Evolutionary conservation across 2,888 invertebrate species (phyloP).

Genomic region (Baccha elongata): DNA sequence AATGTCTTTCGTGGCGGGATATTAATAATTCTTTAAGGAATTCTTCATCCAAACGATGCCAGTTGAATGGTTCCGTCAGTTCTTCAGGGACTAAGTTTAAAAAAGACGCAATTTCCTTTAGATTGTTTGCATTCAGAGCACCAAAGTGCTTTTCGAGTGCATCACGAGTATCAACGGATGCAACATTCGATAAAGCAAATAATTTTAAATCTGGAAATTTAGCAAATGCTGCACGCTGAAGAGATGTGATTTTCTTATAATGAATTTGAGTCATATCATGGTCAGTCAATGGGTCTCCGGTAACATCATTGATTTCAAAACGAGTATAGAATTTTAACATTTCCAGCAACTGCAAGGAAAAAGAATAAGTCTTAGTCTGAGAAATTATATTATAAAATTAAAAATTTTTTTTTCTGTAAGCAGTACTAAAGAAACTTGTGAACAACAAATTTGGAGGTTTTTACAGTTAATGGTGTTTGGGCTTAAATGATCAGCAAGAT

Average conservation of each 20-base stretch:
- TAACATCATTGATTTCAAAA: conserved; percentile 98
- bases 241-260: conserved; percentile 94
- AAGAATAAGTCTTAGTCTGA: too few species aligned
- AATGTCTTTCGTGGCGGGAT: conserved; percentile 93
- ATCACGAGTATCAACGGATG: conserved; percentile 95
- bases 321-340: conserved; percentile 98
- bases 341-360: conserved; percentile 89
- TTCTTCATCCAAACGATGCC: conserved; percentile 90
- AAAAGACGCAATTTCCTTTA: conserved; percentile 93
- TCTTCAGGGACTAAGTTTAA: conserved; percentile 93
- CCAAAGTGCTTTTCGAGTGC: conserved; percentile 90
- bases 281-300: conserved; percentile 96
- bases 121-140: conserved; percentile 86
- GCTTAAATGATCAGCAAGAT: too few species aligned
- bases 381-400: too few species aligned
- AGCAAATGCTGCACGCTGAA: conserved; percentile 97
- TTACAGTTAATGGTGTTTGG: too few species aligned
- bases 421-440: too few species aligned
- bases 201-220: conserved; percentile 93
- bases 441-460: too few species aligned
- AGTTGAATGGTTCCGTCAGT: conserved; percentile 84
- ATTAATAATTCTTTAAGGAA: conserved; percentile 94
- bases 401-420: too few species aligned
- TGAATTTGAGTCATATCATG: conserved; percentile 97
- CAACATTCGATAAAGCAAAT: conserved; percentile 96